Conservation (phyloP, 1,140 invertebrate species). For the Zaprionus ornatus region DNA sequence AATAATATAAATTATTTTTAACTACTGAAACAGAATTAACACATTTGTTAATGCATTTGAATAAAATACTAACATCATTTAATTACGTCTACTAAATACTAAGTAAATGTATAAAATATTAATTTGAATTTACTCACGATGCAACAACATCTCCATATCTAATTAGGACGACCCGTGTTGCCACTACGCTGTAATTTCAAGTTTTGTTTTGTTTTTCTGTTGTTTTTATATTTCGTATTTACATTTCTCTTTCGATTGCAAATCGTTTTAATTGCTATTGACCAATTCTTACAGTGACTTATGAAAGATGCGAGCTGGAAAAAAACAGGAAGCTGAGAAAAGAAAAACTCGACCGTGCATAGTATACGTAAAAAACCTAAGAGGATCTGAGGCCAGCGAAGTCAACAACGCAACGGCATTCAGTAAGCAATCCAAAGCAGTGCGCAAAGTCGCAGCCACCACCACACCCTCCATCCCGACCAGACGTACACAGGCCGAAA, state of each 20-base stretch:
- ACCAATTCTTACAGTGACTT: slow-evolving; percentile 45
- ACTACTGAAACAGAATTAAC: neutral
- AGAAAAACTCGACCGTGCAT: slow-evolving; percentile 71
- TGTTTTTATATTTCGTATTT: neutral
- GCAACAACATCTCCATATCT: slow-evolving; percentile 20
- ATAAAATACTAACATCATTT: neutral
- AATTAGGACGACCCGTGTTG: slow-evolving; percentile 28
- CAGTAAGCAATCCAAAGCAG: slow-evolving; percentile 13
- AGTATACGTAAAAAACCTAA: slow-evolving; percentile 64
- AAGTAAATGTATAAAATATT: neutral
- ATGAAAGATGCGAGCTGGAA: slow-evolving; percentile 77
- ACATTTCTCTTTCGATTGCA: slow-evolving; percentile 3
- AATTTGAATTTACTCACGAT: slow-evolving; percentile 18
- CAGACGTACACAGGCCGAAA: slow-evolving; percentile 4
- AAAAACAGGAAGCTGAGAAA: slow-evolving; percentile 62
- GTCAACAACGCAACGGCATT: slow-evolving; percentile 13
- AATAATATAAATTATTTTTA: neutral
- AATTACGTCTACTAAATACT: neutral
- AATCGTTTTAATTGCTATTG: slow-evolving; percentile 23
- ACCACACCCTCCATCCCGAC: slow-evolving; percentile 2
- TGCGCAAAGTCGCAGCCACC: slow-evolving; percentile 11
- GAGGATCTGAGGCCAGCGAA: slow-evolving; percentile 29
- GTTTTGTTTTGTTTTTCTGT: slow-evolving; percentile 38
- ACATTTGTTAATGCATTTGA: neutral
- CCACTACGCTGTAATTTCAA: slow-evolving; percentile 20